A percentile compares a stretch with the other conserved stretches of the same genome.
phyloP scores from a whole-genome alignment of 2,888 invertebrate species.

The Bibio marci region DNA sequence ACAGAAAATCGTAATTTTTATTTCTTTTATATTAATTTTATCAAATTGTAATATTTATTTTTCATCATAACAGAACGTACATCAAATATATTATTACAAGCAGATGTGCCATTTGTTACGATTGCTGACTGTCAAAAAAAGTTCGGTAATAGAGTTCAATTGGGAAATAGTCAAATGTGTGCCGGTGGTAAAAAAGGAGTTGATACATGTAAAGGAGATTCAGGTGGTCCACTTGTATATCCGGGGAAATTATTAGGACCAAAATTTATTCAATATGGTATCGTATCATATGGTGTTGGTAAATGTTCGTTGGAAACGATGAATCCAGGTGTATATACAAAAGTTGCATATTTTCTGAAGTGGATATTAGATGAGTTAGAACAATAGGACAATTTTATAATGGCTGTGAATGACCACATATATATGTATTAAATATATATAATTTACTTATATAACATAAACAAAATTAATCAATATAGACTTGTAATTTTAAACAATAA shows the following conservation, averaged over 20 bases:
- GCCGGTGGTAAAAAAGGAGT: neutral
- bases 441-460: too few relatives aligned
- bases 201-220: neutral
- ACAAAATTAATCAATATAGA: too few relatives aligned
- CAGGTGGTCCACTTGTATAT: neutral
- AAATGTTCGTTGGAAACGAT: neutral
- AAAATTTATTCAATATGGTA: slow-evolving; percentile 1
- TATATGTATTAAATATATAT: too few relatives aligned
- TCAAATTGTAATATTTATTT: neutral
- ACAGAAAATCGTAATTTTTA: slow-evolving; percentile 2
- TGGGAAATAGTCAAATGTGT: neutral
- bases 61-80: neutral
- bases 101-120: neutral
- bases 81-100: neutral
- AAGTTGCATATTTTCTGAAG: neutral
- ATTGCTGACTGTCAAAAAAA: neutral
- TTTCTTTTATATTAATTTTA: neutral
- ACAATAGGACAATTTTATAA: too few relatives aligned
- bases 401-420: too few relatives aligned
- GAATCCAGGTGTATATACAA: neutral
- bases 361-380: slow-evolving; percentile 9
- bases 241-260: neutral
- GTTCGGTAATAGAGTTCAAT: neutral
- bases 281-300: neutral
- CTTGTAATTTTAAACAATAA: too few relatives aligned